A percentile compares a stretch with the other conserved stretches of the same genome.
phyloP scores from a whole-genome alignment of 2,888 invertebrate genomes.

The Philonicus albiceps region DNA sequence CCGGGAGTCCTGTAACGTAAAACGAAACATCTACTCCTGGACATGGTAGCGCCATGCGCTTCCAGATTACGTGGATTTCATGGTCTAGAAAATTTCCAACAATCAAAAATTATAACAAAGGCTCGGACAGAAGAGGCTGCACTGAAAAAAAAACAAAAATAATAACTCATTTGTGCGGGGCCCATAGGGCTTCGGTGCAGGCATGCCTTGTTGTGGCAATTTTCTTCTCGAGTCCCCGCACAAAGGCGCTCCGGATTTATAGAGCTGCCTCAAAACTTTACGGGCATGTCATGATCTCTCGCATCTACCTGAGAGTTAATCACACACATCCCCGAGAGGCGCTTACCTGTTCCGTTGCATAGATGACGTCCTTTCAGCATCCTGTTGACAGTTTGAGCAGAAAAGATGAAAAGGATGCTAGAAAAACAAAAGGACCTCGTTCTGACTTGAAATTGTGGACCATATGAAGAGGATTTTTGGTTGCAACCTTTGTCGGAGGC shows the following conservation, averaged over 20 bases:
- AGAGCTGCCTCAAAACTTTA: constrained; percentile 32
- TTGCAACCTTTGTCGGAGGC: constrained; percentile 6
- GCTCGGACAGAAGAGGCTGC: background rate
- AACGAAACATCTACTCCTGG: background rate
- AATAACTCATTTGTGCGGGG: constrained; percentile 19
- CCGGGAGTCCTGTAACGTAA: background rate
- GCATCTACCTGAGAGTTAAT: constrained; percentile 33
- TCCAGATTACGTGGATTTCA: constrained; percentile 47
- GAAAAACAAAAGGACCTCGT: background rate
- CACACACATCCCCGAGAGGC: background rate
- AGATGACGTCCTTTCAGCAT: constrained; percentile 8
- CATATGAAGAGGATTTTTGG: background rate
- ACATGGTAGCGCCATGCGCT: constrained; percentile 47
- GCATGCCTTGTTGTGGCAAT: background rate
- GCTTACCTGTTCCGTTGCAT: background rate
- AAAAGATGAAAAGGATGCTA: constrained; percentile 30
- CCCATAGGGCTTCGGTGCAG: background rate
- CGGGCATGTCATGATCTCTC: constrained; percentile 15
- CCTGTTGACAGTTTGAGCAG: constrained; percentile 29
- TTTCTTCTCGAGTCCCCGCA: background rate
- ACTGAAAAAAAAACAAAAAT: constrained; percentile 21
- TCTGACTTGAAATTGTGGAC: background rate
- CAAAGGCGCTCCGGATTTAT: background rate
- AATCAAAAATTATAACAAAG: constrained; percentile 29
- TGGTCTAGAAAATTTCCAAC: constrained; percentile 46